Evolutionary conservation across 2,113 vertebrate species (phyloP).

Genomic region (Panthera tigris): DNA sequence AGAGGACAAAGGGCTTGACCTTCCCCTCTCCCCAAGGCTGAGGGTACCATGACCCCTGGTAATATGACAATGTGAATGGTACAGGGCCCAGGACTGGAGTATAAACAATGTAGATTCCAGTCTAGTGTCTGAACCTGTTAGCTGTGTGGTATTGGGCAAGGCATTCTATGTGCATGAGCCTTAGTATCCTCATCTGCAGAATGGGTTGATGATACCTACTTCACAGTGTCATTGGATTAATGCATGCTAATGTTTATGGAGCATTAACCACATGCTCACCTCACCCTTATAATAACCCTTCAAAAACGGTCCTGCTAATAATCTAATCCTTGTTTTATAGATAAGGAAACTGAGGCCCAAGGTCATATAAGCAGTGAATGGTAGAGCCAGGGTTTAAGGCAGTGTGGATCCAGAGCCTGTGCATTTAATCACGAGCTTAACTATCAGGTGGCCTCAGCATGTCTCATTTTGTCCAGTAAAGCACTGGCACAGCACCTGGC

Average conservation of each 20-base stretch:
- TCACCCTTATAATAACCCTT: neutral
- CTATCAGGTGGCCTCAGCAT: neutral
- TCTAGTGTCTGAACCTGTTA: neutral
- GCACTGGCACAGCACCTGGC: neutral
- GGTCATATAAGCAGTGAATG: neutral
- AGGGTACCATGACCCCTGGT: neutral
- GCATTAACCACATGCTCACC: neutral
- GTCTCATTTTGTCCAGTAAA: neutral
- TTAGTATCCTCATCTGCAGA: neutral
- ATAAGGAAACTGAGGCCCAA: neutral
- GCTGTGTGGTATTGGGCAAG: neutral
- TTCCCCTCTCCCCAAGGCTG: neutral
- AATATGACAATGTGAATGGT: neutral
- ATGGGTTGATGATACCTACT: no score
- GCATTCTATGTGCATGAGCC: neutral
- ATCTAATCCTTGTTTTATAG: neutral
- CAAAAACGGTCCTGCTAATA: neutral
- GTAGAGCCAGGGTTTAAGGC: neutral
- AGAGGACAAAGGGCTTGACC: neutral
- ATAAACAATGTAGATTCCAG: neutral
- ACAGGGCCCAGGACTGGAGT: neutral
- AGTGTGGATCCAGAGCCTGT: neutral
- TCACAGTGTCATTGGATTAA: neutral
- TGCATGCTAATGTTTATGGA: neutral
- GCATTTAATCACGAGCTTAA: neutral